These are phyloP conservation scores for Scolanthus callimorphus DNA, from an alignment of 92 coral and sea anemone species.

Conservation along the genomic window DNA sequence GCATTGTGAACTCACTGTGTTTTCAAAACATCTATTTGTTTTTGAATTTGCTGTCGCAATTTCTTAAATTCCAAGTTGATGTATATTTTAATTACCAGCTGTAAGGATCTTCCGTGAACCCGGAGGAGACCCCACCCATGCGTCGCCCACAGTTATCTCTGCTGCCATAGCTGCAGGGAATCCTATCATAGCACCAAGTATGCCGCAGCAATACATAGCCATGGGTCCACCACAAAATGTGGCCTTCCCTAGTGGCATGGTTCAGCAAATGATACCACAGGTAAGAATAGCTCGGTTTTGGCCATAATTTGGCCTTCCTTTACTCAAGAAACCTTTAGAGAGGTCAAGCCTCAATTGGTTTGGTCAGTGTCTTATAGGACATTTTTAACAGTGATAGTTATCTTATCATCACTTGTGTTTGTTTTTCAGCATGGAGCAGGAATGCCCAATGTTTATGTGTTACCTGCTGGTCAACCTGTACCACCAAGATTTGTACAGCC, in stretches of 20 bases:
- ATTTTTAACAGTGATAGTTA: no score
- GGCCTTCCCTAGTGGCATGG: slow-evolving; percentile 14
- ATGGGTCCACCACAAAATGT: not conserved
- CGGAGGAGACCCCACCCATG: not conserved
- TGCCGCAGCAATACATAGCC: slow-evolving; percentile 14
- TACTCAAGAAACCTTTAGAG: no score
- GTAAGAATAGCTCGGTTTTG: no score
- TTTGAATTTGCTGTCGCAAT: no score
- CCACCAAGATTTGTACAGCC: not conserved
- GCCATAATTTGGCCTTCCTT: no score
- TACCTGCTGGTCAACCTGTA: not conserved
- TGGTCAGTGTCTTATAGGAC: not conserved
- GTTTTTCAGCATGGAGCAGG: not conserved
- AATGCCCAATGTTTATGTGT: not conserved
- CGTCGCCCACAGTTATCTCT: slow-evolving; percentile 11
- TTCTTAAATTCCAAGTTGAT: no score
- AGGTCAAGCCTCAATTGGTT: no score
- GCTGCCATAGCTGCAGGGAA: slow-evolving; percentile 66
- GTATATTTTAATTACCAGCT: no score
- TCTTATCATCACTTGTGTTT: not conserved
- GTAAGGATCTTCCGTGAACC: no score
- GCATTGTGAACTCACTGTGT: no score
- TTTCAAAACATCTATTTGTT: no score
- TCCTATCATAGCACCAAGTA: slow-evolving; percentile 48
- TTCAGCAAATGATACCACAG: slow-evolving; percentile 13